phyloP scores from a whole-genome alignment of 2,888 invertebrate genomes.

The Eilema griseolum region DNA sequence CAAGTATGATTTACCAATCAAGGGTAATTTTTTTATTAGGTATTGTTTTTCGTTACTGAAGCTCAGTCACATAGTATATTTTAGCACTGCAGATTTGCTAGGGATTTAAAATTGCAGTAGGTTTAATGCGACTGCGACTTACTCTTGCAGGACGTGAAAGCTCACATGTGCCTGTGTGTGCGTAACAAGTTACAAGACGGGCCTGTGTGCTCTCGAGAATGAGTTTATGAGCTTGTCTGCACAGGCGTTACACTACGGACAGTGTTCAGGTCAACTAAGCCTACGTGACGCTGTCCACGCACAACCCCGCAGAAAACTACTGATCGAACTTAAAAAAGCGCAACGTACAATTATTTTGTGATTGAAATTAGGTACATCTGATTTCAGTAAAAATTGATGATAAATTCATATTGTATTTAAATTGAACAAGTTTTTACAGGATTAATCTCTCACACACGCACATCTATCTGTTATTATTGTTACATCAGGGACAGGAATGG shows the following conservation, averaged over 20 bases:
- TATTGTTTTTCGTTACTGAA: conserved; percentile 15
- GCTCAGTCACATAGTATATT: conserved; percentile 25
- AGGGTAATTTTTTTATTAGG: conserved; percentile 8
- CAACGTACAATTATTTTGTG: background rate
- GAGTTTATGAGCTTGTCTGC: conserved; percentile 16
- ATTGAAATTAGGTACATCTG: background rate
- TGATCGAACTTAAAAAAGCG: background rate
- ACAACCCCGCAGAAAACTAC: conserved; percentile 8
- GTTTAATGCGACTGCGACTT: conserved; percentile 35
- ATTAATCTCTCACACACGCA: no score
- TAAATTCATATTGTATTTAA: background rate
- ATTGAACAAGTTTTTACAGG: no score
- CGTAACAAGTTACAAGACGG: conserved; percentile 44
- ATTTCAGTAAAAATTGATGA: background rate
- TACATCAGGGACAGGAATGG: background rate
- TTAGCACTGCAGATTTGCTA: conserved; percentile 17
- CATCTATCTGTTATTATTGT: no score
- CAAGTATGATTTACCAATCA: no score
- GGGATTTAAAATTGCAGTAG: background rate
- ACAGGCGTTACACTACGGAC: conserved; percentile 19
- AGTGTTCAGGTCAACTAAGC: conserved; percentile 39
- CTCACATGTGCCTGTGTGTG: conserved; percentile 42
- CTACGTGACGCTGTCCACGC: conserved; percentile 77
- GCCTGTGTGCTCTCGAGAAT: conserved; percentile 49
- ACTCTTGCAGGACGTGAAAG: conserved; percentile 59